Evolutionary conservation across 2,888 invertebrate genomes (phyloP).

Genomic region (Drosophila fungiperda): DNA sequence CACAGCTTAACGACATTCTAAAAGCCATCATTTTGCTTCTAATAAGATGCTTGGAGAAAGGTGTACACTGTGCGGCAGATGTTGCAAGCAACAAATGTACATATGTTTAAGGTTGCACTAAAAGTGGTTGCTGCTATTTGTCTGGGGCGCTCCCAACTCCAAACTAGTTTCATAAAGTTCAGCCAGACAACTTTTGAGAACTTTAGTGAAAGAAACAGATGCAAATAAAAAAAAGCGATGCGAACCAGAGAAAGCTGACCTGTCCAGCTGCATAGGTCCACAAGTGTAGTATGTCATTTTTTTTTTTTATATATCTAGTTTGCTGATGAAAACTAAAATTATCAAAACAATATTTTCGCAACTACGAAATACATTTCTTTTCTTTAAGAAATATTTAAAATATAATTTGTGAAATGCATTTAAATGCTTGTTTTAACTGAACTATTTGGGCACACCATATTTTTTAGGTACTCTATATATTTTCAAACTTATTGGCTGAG

Average conservation of each 20-base stretch:
- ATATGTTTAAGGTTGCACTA: constrained; percentile 37
- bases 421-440: neutral
- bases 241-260: neutral
- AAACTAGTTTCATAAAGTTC: constrained; percentile 50
- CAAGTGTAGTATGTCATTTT: neutral
- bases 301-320: neutral
- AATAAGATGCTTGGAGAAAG: neutral
- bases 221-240: neutral
- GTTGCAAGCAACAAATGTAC: constrained; percentile 35
- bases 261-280: neutral
- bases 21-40: neutral
- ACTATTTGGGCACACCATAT: neutral
- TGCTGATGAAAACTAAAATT: neutral
- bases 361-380: neutral
- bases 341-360: neutral
- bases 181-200: constrained; percentile 33
- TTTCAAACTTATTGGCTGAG: neutral
- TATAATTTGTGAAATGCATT: neutral
- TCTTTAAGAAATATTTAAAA: neutral
- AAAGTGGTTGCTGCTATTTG: constrained; percentile 29
- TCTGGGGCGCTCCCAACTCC: constrained; percentile 30
- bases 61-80: neutral
- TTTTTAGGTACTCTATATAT: neutral
- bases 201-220: constrained; percentile 7
- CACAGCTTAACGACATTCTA: neutral